phyloP scores from a whole-genome alignment of 2,797 vertebrate genomes.

The Syngnathus acus region DNA sequence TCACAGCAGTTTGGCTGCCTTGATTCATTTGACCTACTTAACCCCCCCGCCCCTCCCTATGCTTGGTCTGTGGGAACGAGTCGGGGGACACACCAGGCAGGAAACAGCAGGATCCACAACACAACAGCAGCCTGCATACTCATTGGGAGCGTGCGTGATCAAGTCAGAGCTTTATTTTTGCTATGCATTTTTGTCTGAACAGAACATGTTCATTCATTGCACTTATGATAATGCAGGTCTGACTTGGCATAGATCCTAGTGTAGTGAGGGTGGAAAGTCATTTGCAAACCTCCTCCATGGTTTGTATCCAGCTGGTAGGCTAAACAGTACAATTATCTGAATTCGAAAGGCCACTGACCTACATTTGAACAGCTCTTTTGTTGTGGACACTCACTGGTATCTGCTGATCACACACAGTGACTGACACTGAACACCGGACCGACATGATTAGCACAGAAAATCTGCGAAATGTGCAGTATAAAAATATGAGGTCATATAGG shows the following conservation, averaged over 20 bases:
- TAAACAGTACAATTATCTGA: slow-evolving; percentile 37
- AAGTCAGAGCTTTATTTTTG: not conserved
- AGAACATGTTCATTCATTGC: not conserved
- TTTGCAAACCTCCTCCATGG: slow-evolving; percentile 19
- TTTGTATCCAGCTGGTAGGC: slow-evolving; percentile 7
- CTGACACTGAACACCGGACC: slow-evolving; percentile 10
- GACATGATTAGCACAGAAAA: not conserved
- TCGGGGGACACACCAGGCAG: slow-evolving; percentile 54
- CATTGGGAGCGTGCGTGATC: slow-evolving; percentile 6
- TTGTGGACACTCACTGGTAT: slow-evolving; percentile 29
- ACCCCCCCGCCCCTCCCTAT: slow-evolving; percentile 15
- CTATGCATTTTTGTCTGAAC: not conserved
- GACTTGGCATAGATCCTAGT: slow-evolving; percentile 10
- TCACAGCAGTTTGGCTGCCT: slow-evolving; percentile 48
- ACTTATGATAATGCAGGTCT: not conserved
- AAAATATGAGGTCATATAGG: not conserved
- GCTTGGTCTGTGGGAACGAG: slow-evolving; percentile 34
- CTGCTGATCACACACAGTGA: slow-evolving; percentile 28
- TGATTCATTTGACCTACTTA: slow-evolving; percentile 72
- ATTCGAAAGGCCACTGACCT: slow-evolving; percentile 50
- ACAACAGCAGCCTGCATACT: slow-evolving; percentile 34
- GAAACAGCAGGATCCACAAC: slow-evolving; percentile 38
- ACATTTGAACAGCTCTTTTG: slow-evolving; percentile 54
- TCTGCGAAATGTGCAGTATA: not conserved
- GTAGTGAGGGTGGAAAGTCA: slow-evolving; percentile 22